phyloP scores from a whole-genome alignment of 2,113 vertebrate species.

The Eptesicus fuscus region DNA sequence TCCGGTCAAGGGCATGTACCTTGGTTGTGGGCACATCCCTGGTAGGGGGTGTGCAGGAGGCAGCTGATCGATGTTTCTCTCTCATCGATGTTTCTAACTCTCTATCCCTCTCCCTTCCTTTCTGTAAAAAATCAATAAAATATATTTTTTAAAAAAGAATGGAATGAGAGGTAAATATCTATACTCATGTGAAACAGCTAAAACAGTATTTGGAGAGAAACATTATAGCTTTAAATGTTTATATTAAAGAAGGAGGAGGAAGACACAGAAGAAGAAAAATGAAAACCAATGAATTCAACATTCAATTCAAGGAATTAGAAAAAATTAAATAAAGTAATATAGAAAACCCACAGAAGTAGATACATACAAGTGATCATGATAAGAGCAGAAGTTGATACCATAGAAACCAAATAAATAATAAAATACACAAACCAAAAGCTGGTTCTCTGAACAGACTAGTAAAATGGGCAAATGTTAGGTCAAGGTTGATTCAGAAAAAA shows the following conservation, averaged over 20 bases:
- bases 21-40: no score
- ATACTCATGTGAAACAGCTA: not conserved
- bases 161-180: not conserved
- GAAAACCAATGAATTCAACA: not conserved
- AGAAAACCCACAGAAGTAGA: not conserved
- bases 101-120: no score
- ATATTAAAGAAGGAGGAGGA: not conserved
- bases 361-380: not conserved
- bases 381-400: not conserved
- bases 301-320: not conserved
- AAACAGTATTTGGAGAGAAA: not conserved
- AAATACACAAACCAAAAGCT: not conserved
- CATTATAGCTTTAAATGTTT: not conserved
- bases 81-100: no score
- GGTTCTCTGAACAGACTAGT: not conserved
- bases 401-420: not conserved
- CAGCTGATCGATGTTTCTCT: no score
- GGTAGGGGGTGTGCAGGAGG: no score
- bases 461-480: not conserved
- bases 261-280: not conserved
- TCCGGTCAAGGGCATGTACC: no score
- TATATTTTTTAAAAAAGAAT: no score
- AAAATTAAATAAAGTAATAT: not conserved
- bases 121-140: no score
- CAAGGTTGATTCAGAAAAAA: not conserved